Conservation (phyloP, 2,113 vertebrate species). For the Lates calcarifer region DNA sequence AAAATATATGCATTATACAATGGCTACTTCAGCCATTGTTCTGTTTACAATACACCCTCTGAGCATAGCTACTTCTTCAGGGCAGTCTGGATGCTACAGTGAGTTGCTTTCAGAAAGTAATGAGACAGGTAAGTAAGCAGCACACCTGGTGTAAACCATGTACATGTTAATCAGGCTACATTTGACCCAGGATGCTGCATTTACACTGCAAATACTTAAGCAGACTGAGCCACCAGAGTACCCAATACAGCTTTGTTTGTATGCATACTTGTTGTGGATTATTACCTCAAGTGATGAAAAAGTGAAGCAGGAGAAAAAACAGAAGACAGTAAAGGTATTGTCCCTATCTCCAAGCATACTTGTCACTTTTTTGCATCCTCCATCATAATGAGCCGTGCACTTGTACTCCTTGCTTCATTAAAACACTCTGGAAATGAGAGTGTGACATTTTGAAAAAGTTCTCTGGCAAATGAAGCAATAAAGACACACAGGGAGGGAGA, state of each 20-base stretch:
- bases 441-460: slow-evolving; percentile 45
- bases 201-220: background rate
- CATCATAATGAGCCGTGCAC: background rate
- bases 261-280: background rate
- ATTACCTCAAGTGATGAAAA: background rate
- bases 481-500: slow-evolving; percentile 11
- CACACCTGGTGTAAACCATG: background rate
- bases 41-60: too few relatives aligned
- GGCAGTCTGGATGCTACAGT: too few relatives aligned
- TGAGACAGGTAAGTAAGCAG: too few relatives aligned
- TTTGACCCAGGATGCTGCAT: background rate
- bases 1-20: too few relatives aligned
- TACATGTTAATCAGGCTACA: background rate
- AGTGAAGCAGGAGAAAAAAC: background rate
- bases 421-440: slow-evolving; percentile 22
- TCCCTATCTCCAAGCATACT: background rate
- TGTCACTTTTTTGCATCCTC: background rate
- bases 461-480: slow-evolving; percentile 11
- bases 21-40: too few relatives aligned
- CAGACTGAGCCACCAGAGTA: background rate
- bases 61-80: too few relatives aligned
- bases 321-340: background rate
- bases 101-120: too few relatives aligned
- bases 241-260: background rate
- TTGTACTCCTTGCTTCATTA: slow-evolving; percentile 8